These are phyloP conservation scores for Sebastes taczanowskii DNA, from an alignment of 2,797 vertebrate genomes.

Conservation along the genomic window DNA sequence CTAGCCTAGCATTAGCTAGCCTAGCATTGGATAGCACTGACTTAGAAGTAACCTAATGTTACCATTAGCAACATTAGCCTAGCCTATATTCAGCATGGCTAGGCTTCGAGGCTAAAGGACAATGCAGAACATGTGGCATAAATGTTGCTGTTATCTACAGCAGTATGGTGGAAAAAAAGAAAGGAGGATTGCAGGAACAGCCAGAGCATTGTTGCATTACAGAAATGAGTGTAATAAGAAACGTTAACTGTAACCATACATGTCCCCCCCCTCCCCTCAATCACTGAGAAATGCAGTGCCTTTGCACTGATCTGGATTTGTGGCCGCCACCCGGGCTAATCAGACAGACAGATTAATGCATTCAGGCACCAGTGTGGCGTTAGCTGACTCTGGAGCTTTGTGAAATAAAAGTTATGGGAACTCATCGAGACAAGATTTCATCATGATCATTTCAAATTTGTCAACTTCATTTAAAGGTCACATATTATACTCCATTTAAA, in stretches of 20 bases:
- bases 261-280: not conserved
- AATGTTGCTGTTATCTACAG: slow-evolving; percentile 6
- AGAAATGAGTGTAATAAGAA: not conserved
- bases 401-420: not conserved
- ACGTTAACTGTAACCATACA: not conserved
- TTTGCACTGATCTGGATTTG: slow-evolving; percentile 26
- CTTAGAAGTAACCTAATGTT: not conserved
- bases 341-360: slow-evolving; percentile 28
- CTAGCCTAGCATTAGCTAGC: slow-evolving; percentile 34
- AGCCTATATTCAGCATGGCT: not conserved
- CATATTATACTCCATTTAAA: too few species aligned
- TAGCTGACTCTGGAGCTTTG: not conserved
- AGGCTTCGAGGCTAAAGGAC: not conserved
- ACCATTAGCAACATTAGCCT: not conserved
- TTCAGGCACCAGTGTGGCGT: not conserved
- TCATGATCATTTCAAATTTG: not conserved
- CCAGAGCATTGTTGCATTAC: not conserved
- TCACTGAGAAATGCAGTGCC: not conserved
- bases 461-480: not conserved
- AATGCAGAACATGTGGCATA: not conserved
- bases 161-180: not conserved
- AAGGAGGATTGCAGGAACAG: not conserved
- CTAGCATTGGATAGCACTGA: slow-evolving; percentile 12
- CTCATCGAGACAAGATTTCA: not conserved
- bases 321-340: slow-evolving; percentile 22